These are phyloP conservation scores for Mesocentrotus franciscanus DNA, from an alignment of 53 echinoderm and acorn worm species.

Conservation along the genomic window DNA sequence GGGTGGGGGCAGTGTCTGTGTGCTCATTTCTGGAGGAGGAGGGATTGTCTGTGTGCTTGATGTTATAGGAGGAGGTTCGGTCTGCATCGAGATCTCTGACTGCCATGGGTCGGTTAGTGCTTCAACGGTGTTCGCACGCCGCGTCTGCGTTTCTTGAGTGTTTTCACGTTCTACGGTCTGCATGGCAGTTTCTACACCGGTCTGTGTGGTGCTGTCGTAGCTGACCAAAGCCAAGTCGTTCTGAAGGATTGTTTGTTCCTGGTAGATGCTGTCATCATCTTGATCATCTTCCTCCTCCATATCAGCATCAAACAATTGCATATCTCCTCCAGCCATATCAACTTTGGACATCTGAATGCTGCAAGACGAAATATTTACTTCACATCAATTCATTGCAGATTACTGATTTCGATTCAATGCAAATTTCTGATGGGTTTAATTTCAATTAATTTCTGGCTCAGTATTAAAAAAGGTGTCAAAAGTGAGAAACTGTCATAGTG, in stretches of 20 bases:
- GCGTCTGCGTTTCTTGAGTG: conserved; percentile 86
- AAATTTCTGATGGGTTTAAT: neutral
- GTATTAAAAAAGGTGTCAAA: neutral
- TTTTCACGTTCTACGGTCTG: conserved; percentile 92
- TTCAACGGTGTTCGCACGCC: conserved; percentile 83
- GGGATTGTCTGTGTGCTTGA: conserved; percentile 82
- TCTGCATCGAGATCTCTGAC: conserved; percentile 96
- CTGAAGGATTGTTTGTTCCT: conserved; percentile 78
- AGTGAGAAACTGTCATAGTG: neutral
- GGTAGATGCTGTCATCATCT: conserved; percentile 65
- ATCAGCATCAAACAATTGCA: conserved; percentile 70
- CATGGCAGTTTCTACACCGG: conserved; percentile 82
- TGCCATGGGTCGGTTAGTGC: conserved; percentile 93
- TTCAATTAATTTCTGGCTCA: neutral
- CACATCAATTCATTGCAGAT: neutral
- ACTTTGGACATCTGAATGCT: conserved; percentile 98
- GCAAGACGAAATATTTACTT: neutral
- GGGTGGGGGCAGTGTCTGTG: conserved; percentile 79
- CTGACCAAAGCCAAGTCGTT: conserved; percentile 84
- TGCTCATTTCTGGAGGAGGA: conserved; percentile 80
- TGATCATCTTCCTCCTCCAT: conserved; percentile 68
- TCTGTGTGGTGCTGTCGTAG: conserved; percentile 96
- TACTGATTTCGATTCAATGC: neutral
- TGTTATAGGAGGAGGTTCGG: conserved; percentile 83
- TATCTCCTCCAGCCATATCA: conserved; percentile 55